Percentiles rank a stretch among this genome's conserved stretches.
phyloP scores from a whole-genome alignment of 2,113 vertebrate species.

The Callithrix jacchus region DNA sequence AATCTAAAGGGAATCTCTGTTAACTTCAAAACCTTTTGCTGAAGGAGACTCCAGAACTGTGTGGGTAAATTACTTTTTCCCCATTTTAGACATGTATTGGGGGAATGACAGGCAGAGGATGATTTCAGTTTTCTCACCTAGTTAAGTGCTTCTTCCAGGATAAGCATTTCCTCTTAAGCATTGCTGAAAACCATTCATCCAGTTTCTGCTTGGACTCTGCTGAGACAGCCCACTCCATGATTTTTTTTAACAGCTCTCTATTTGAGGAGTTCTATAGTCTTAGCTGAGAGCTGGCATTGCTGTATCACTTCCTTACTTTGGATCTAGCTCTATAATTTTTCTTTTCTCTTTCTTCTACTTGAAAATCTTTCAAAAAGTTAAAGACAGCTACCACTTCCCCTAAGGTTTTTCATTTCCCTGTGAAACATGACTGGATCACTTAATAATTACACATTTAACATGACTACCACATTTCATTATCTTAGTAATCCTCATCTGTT shows the following conservation, averaged over 20 bases:
- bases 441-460: neutral
- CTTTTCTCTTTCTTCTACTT: constrained; percentile 28
- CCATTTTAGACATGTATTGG: neutral
- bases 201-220: constrained; percentile 20
- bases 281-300: neutral
- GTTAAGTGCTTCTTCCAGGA: constrained; percentile 21
- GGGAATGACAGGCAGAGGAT: neutral
- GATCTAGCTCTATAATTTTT: neutral
- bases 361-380: constrained; percentile 39
- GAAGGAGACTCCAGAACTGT: neutral
- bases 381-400: neutral
- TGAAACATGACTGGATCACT: neutral
- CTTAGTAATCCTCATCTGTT: neutral
- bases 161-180: constrained; percentile 37
- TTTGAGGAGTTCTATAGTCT: constrained; percentile 39
- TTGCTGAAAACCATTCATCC: constrained; percentile 18
- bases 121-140: constrained; percentile 2
- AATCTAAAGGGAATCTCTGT: neutral
- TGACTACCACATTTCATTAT: neutral
- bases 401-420: neutral
- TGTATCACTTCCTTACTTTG: constrained; percentile 11
- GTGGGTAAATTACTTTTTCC: neutral
- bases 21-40: neutral
- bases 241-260: neutral
- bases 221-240: neutral